Base-by-base conservation (phyloP, 2,797 vertebrate genomes). In the Holocentrus rufus region DNA sequence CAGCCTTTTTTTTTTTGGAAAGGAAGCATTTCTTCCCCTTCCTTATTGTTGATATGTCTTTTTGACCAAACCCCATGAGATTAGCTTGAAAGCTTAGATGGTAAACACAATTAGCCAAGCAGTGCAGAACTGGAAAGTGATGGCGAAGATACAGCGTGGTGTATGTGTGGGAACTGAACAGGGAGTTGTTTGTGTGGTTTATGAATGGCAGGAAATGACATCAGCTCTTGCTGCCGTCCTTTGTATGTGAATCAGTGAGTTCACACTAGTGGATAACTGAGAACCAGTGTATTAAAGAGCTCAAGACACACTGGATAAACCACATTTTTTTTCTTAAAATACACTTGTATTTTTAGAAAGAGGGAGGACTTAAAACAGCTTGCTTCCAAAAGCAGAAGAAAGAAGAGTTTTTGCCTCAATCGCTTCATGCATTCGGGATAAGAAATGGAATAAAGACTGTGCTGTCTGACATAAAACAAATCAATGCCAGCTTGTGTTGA, bases 151-250 rank as follows among this genome's bases (percentile, higher is more conserved):
- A 84, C 72, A 77, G 84, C 81, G 72, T 20, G 61, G 70, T 57
- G 68, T 46, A 49, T 85, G 90, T 92, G 89, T 94, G 92, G 90
- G 92, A 94, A 93, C 91, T 57, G 69, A 90, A 93, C 90, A 92
- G 91, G 84, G 89, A 90, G 87, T 83, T 94, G 85, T 94, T 94
- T 94, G 88, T 94, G 90, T 77, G 72, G 73, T 66, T 77, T 80
- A 88, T 93, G 94, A 94, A 95, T 94, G 90, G 86, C 89, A 94
- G 94, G 94, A 95, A 94, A 92, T 95, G 91, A 94, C 92, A 91
- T 94, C 92, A 94, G 59, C 82, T 73, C 67, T 82, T 67, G 72
- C 88, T 83, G 83, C 88, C 74, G 73, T 73, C 78, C 87, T 91
- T 90, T 91, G 85, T 90, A 76, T 85, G 84, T 83, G 85, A 88